A percentile compares a stretch with the other conserved stretches of the same genome.
Conservation (phyloP, 1,140 invertebrate species). For the Drosophila micromelanica region DNA sequence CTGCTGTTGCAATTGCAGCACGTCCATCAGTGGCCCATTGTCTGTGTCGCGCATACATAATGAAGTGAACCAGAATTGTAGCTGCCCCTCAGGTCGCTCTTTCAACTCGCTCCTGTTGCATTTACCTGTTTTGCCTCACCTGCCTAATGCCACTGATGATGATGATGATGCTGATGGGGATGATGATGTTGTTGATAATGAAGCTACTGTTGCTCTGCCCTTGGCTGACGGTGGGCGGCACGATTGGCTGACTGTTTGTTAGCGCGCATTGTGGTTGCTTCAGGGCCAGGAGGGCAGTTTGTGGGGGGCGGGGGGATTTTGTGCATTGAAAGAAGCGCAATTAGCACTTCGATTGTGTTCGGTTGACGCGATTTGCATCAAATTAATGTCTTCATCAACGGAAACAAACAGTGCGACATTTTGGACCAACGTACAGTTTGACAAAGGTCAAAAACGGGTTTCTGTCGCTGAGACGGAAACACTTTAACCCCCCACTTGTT, state of each 20-base stretch:
- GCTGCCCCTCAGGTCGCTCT: conserved; percentile 10
- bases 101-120: conserved; percentile 15
- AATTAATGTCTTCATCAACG: conserved; percentile 81
- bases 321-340: conserved; percentile 78
- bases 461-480: not conserved
- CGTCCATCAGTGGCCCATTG: conserved; percentile 79
- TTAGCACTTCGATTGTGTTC: conserved; percentile 82
- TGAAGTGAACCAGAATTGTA: conserved; percentile 58
- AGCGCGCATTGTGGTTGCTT: conserved; percentile 38
- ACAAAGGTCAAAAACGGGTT: conserved; percentile 14
- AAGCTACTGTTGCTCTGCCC: conserved; percentile 30
- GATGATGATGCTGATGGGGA: conserved; percentile 17
- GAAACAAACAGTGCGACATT: conserved; percentile 48
- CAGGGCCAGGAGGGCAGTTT: not conserved
- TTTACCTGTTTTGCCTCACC: conserved; percentile 12
- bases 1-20: conserved; percentile 56
- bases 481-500: not conserved
- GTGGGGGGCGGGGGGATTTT: conserved; percentile 5
- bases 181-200: conserved; percentile 8
- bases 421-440: not conserved
- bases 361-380: conserved; percentile 79
- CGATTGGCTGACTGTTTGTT: conserved; percentile 70
- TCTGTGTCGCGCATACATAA: conserved; percentile 81
- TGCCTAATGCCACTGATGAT: conserved; percentile 13
- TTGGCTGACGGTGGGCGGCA: conserved; percentile 1